Conservation (phyloP, 2,888 invertebrate genomes). For the Chaetogeoica ovagalla region DNA sequence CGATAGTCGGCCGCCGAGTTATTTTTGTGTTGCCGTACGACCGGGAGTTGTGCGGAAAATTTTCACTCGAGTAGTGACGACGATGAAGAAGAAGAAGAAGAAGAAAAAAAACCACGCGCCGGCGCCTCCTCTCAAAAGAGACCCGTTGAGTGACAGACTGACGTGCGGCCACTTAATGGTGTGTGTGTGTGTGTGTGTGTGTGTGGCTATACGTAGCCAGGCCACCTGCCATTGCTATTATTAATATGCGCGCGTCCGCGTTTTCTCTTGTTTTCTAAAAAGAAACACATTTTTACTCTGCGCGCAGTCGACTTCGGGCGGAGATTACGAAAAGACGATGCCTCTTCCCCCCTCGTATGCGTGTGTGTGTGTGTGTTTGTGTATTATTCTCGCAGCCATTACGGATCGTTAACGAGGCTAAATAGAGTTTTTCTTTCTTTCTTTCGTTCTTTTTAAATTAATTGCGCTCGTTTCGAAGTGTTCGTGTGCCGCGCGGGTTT, state of each 20-base stretch:
- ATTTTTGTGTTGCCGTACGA: slow-evolving; percentile 47
- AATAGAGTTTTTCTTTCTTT: slow-evolving; percentile 40
- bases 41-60: slow-evolving; percentile 36
- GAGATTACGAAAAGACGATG: slow-evolving; percentile 22
- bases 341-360: too few species aligned
- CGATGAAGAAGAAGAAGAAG: too few species aligned
- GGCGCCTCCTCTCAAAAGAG: slow-evolving; percentile 52
- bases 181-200: too few species aligned
- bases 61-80: slow-evolving; percentile 14
- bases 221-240: slow-evolving; percentile 51
- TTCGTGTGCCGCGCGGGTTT: too few species aligned
- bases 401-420: slow-evolving; percentile 42
- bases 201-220: neutral
- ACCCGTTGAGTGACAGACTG: slow-evolving; percentile 47
- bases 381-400: slow-evolving; percentile 31
- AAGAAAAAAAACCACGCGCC: slow-evolving; percentile 20
- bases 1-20: slow-evolving; percentile 39
- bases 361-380: too few species aligned
- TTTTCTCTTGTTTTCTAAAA: slow-evolving; percentile 46
- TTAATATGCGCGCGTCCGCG: slow-evolving; percentile 33
- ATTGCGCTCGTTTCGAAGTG: slow-evolving; percentile 2
- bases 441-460: neutral
- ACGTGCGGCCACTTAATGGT: slow-evolving; percentile 52
- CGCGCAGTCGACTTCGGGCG: too few species aligned
- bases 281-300: slow-evolving; percentile 26